Evolutionary conservation across 2,113 vertebrate genomes (phyloP), one percentile per base, ranked within the genome.

Genomic region (Arvicanthis niloticus): DNA sequence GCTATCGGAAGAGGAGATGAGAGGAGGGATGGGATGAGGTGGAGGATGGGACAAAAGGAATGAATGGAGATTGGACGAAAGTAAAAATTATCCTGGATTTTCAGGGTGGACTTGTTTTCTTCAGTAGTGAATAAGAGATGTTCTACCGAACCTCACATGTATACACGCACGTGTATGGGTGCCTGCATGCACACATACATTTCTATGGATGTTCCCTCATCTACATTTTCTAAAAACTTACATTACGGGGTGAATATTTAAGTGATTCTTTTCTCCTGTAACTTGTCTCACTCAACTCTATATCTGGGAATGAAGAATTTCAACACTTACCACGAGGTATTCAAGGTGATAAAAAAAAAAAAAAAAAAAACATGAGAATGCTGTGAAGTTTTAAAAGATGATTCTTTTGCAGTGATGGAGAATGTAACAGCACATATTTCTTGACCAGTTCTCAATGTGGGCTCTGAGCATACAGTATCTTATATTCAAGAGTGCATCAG

Each of bases 51-150:
- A 31, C 12, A 45, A 96, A 97, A 91, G 58, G 0, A 65, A 86
- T 80, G 48, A 95, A 94, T 72, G 88, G 45, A 92, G 60, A 92
- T 95, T 58, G 92, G 86, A 16, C n/a, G 67, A 90, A 81, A 6
- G 16, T 81, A 7, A 53, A 97, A 97, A 73, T 34, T 29, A 17
- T 26, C 7, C 68, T 73, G 72, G 31, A 53, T 93, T 97, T 95
- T 97, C 0, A 89, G 0, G 0, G 0, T 12, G 29, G 51, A 82
- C 75, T 81, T 88, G 53, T 37, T 29, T 89, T 31, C 87, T 56
- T 91, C 60, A 78, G 26, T 67, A 81, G 76, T 96, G 77, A 88
- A 70, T 88, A 96, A 26, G 26, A 37, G 22, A 7, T 16, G 12
- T 26, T 24, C 7, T 58, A 16, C 24, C 53, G 48, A 45, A 15